These are phyloP conservation scores for Eueides isabella DNA, from an alignment of 1,140 invertebrate species.

Conservation along the genomic window DNA sequence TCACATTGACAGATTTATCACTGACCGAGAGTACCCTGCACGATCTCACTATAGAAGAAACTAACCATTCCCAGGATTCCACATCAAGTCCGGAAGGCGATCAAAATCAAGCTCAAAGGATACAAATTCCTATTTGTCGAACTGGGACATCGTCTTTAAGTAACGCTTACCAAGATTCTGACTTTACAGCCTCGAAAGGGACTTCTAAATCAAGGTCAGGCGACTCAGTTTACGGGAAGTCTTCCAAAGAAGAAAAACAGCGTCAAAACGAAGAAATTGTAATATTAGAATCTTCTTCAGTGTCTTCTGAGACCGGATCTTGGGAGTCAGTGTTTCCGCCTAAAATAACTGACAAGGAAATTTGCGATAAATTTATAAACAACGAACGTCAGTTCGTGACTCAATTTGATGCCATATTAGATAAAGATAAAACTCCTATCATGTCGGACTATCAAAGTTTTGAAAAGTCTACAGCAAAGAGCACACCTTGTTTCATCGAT, in stretches of 20 bases:
- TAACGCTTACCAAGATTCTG: slow-evolving; percentile 36
- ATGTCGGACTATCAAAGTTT: slow-evolving; percentile 24
- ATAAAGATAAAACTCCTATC: slow-evolving; percentile 23
- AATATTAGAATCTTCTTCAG: slow-evolving; percentile 83
- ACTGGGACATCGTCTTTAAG: slow-evolving; percentile 39
- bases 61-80: slow-evolving; percentile 43
- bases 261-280: slow-evolving; percentile 87
- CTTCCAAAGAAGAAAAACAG: slow-evolving; percentile 87
- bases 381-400: slow-evolving; percentile 53
- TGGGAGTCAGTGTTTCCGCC: slow-evolving; percentile 84
- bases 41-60: slow-evolving; percentile 59
- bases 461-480: slow-evolving; percentile 56
- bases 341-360: slow-evolving; percentile 61
- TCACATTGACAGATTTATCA: slow-evolving; percentile 69
- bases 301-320: slow-evolving; percentile 84
- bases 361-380: slow-evolving; percentile 61
- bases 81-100: slow-evolving; percentile 35
- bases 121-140: slow-evolving; percentile 23
- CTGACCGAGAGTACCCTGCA: slow-evolving; percentile 67
- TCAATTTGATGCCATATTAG: slow-evolving; percentile 31
- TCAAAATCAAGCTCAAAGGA: slow-evolving; percentile 34
- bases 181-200: neutral
- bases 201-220: slow-evolving; percentile 31
- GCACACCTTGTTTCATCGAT: slow-evolving; percentile 86
- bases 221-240: slow-evolving; percentile 49